Conservation (phyloP, 2,113 vertebrate species). For the Lampris megalopsis region DNA sequence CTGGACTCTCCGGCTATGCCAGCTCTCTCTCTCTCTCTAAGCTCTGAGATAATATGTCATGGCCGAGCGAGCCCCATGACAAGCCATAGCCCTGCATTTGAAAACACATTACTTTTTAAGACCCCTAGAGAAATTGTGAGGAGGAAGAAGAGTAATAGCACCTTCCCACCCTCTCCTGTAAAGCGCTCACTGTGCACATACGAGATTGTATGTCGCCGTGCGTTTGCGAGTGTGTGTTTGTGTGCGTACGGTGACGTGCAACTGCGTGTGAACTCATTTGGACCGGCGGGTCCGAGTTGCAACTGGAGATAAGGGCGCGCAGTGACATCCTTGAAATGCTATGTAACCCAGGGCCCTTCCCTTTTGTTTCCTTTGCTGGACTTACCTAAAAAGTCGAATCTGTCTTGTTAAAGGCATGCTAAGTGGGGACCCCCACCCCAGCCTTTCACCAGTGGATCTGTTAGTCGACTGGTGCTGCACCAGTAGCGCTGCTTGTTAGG, state of each 20-base stretch:
- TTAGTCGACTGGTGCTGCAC: too few species aligned
- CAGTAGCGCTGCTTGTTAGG: too few species aligned
- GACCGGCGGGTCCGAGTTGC: background rate
- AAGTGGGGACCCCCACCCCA: background rate
- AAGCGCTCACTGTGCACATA: conserved; percentile 61
- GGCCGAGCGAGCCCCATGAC: conserved; percentile 39
- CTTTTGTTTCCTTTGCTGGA: conserved; percentile 3
- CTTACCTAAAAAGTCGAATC: background rate
- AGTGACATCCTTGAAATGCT: conserved; percentile 18
- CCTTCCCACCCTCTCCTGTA: conserved; percentile 59
- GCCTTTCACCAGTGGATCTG: too few species aligned
- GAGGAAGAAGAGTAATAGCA: conserved; percentile 74
- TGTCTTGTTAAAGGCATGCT: background rate
- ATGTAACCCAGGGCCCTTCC: background rate
- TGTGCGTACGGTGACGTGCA: background rate
- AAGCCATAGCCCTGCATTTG: conserved; percentile 70
- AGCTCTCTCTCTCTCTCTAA: conserved; percentile 37
- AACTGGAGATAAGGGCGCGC: conserved; percentile 24
- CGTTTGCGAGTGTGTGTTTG: conserved; percentile 20
- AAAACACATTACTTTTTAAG: conserved; percentile 79
- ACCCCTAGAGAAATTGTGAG: conserved; percentile 72
- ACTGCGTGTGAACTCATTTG: conserved; percentile 31
- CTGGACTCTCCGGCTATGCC: conserved; percentile 19
- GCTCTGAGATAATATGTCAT: conserved; percentile 65
- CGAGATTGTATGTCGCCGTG: conserved; percentile 45